phyloP scores from a whole-genome alignment of 1,140 invertebrate genomes.

The Diploscapter pachys region DNA sequence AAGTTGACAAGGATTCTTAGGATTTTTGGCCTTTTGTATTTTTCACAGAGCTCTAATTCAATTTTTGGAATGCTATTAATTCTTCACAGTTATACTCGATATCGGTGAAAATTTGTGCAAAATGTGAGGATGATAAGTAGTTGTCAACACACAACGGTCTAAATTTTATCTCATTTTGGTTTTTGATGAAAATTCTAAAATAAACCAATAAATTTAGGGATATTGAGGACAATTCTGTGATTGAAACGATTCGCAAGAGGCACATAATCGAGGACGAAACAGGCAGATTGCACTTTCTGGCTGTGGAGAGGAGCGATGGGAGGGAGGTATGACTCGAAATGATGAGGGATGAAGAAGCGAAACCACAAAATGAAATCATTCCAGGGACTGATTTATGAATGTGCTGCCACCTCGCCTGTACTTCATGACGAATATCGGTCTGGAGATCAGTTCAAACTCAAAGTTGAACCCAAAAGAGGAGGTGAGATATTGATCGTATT shows the following conservation, averaged over 20 bases:
- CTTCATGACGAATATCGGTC: conserved; percentile 46
- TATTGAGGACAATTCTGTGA: conserved; percentile 35
- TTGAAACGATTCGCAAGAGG: conserved; percentile 42
- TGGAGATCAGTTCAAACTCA: conserved; percentile 43
- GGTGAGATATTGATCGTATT: conserved; percentile 1
- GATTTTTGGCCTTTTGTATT: too few species aligned
- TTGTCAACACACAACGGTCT: neutral
- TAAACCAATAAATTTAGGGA: conserved; percentile 19
- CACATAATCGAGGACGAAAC: conserved; percentile 43
- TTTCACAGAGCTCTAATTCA: too few species aligned
- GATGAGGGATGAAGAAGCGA: too few species aligned
- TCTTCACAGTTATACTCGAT: too few species aligned
- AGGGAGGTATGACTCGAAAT: neutral
- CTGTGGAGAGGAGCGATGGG: conserved; percentile 40
- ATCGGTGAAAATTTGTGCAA: too few species aligned
- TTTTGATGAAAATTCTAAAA: neutral
- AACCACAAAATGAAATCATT: neutral
- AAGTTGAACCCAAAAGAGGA: conserved; percentile 30
- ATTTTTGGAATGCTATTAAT: too few species aligned
- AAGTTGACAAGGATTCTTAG: too few species aligned
- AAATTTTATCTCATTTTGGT: neutral
- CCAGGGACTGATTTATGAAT: conserved; percentile 42
- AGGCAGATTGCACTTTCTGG: conserved; percentile 41
- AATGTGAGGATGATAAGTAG: too few species aligned
- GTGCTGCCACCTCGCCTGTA: conserved; percentile 46